A percentile compares a stretch with the other conserved stretches of the same genome.
Evolutionary conservation across 2,797 vertebrate species (phyloP).

Genomic region (Lacerta bilineata): DNA sequence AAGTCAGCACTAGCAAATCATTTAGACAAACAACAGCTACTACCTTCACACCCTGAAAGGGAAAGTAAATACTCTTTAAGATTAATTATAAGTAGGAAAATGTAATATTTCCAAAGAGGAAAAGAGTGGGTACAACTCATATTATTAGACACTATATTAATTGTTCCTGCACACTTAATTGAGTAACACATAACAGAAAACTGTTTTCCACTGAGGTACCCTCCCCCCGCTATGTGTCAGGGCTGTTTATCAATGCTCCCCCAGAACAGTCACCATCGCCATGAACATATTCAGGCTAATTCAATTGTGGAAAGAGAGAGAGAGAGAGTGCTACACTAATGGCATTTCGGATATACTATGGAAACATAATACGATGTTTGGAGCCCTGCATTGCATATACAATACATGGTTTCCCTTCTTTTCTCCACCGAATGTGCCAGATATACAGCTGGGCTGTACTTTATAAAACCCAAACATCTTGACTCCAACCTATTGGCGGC

Average conservation of each 20-base stretch:
- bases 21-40: slow-evolving; percentile 74
- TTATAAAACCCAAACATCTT: slow-evolving; percentile 58
- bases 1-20: slow-evolving; percentile 83
- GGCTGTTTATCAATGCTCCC: not conserved
- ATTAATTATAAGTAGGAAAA: slow-evolving; percentile 73
- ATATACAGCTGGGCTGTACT: slow-evolving; percentile 49
- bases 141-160: slow-evolving; percentile 25
- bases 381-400: not conserved
- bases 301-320: not conserved
- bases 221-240: not conserved
- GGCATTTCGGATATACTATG: slow-evolving; percentile 23
- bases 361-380: slow-evolving; percentile 47
- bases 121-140: slow-evolving; percentile 59
- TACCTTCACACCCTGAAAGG: slow-evolving; percentile 74
- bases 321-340: slow-evolving; percentile 24
- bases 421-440: slow-evolving; percentile 48
- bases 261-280: not conserved
- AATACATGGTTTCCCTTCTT: slow-evolving; percentile 36
- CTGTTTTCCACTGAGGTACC: slow-evolving; percentile 27
- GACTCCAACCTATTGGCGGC: slow-evolving; percentile 56
- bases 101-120: slow-evolving; percentile 61
- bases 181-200: not conserved
- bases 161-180: slow-evolving; percentile 15
- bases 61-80: slow-evolving; percentile 81
- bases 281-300: not conserved